phyloP scores from a whole-genome alignment of 2,797 vertebrate genomes.

The Oreochromis grahami region DNA sequence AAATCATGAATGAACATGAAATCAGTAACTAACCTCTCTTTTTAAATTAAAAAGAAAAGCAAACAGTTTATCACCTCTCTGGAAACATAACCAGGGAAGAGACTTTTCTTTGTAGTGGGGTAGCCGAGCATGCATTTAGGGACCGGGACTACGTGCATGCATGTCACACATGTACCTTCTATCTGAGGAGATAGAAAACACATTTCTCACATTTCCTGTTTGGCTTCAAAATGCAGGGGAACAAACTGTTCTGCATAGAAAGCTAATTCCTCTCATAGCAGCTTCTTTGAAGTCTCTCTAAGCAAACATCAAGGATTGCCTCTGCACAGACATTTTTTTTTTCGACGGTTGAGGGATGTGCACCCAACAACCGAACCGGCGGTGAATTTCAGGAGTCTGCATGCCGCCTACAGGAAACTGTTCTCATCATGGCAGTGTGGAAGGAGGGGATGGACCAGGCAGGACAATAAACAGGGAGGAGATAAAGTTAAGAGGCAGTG shows the following conservation, averaged over 20 bases:
- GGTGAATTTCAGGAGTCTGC: conserved; percentile 68
- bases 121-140: conserved; percentile 53
- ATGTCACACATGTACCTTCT: conserved; percentile 57
- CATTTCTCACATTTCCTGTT: conserved; percentile 62
- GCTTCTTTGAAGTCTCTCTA: conserved; percentile 32
- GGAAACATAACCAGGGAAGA: conserved; percentile 34
- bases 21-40: conserved; percentile 64
- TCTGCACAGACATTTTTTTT: conserved; percentile 22
- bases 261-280: conserved; percentile 25
- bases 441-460: conserved; percentile 62
- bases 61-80: conserved; percentile 1
- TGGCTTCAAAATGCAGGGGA: conserved; percentile 42
- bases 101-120: conserved; percentile 15
- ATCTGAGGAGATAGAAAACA: conserved; percentile 62
- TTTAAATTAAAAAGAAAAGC: not conserved
- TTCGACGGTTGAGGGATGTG: conserved; percentile 18
- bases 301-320: conserved; percentile 21
- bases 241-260: conserved; percentile 36
- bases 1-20: conserved; percentile 25
- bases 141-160: conserved; percentile 53
- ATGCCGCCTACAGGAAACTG: conserved; percentile 72
- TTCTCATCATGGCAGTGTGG: conserved; percentile 62
- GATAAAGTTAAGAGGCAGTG: conserved; percentile 57
- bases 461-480: conserved; percentile 60
- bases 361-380: conserved; percentile 18